Base-by-base conservation (phyloP, 2,797 vertebrate genomes). In the Orientallactaga sibirica region DNA sequence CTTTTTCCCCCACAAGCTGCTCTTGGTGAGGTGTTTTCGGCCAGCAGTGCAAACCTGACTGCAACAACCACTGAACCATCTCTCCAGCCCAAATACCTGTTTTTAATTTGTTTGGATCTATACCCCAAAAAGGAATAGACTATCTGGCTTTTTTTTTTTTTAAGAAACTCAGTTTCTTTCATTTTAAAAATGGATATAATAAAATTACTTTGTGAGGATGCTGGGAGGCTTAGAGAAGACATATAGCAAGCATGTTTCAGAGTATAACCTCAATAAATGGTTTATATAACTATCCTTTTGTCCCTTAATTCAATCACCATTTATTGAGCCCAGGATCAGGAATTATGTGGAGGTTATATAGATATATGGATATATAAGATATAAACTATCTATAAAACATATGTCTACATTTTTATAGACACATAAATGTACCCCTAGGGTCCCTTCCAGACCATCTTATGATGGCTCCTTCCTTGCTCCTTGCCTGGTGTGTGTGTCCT, bases 331-430 rank as follows among this genome's bases (percentile, higher is more conserved):
- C 80, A 71, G 61, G 80, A 95, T 93, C 90, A 82, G 86, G 86
- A 96, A 79, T 91, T 94, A 95, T 92, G 88, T 37, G 92, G 92
- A 86, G 68, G 43, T 88, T 82, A n/a, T 93, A 91, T 82, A 94
- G 96, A 95, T 90, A 92, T 48, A 87, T 7, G 64, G 82, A 91
- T 86, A 66, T 27, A 70, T 68, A 86, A 83, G 90, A 77, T 88
- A 95, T 88, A 94, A 96, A 96, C 74, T 84, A 91, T 43, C 94
- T 92, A 95, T 97, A 92, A 96, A 97, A 94, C 88, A 88, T 92
- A 94, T 94, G 95, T 94, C 95, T 95, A 16, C 94, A 52, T 94
- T 91, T 95, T 96, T 93, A 95, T 64, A 94, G 96, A 81, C 86
- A 71, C 89, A 89, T 90, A 95, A 95, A 95, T 86, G 70, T 67